Evolutionary conservation across 1,140 invertebrate genomes (phyloP).

Genomic region (Druon quercuslanigerum): DNA sequence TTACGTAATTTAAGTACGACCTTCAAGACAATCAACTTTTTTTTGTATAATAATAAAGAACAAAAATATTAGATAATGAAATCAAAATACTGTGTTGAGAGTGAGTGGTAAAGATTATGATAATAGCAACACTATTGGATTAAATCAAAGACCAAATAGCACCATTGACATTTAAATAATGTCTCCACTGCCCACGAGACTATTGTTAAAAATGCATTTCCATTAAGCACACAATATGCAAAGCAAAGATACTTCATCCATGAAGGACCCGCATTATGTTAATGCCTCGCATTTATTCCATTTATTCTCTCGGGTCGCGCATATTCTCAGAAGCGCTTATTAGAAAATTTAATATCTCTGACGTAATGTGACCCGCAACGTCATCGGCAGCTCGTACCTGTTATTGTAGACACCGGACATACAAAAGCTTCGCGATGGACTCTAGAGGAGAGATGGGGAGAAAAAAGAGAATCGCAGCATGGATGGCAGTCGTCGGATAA

Average conservation of each 20-base stretch:
- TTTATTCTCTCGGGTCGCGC: not conserved
- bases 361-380: conserved; percentile 17
- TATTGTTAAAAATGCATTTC: conserved; percentile 2
- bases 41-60: too few species aligned
- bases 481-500: conserved; percentile 49
- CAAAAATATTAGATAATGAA: too few species aligned
- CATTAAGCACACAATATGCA: conserved; percentile 1
- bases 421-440: conserved; percentile 17
- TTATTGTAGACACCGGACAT: conserved; percentile 21
- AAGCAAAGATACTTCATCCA: not conserved
- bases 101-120: too few species aligned
- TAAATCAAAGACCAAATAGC: not conserved
- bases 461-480: conserved; percentile 41
- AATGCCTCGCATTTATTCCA: not conserved
- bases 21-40: too few species aligned
- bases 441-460: conserved; percentile 32
- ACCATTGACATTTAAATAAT: not conserved
- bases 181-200: not conserved
- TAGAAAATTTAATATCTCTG: conserved; percentile 21
- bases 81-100: too few species aligned
- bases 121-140: too few species aligned
- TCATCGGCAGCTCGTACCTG: conserved; percentile 27
- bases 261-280: conserved; percentile 16
- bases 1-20: too few species aligned
- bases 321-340: conserved; percentile 22